Evolutionary conservation across 2,888 invertebrate species (phyloP).

Genomic region (Drosophila mimica): DNA sequence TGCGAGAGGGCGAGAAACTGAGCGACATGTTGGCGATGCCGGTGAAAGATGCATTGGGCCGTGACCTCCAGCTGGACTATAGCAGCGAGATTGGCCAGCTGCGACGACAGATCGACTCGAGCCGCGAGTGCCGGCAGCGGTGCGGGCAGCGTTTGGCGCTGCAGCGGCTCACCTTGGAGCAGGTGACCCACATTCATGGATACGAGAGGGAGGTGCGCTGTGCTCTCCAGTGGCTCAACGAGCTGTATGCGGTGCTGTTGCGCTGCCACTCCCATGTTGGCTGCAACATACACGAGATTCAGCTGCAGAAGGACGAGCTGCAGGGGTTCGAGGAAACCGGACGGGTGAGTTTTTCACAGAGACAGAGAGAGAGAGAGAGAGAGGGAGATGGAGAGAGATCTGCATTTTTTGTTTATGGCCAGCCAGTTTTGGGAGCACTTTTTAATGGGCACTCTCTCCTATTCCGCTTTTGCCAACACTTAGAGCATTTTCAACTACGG

Average conservation of each 20-base stretch:
- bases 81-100: constrained; percentile 90
- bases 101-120: constrained; percentile 89
- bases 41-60: constrained; percentile 91
- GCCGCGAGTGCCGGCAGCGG: constrained; percentile 89
- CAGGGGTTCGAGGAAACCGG: constrained; percentile 92
- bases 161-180: constrained; percentile 91
- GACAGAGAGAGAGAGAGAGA: not conserved
- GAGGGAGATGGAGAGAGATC: constrained; percentile 11
- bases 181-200: constrained; percentile 90
- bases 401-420: constrained; percentile 30
- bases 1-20: constrained; percentile 91
- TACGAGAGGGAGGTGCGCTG: constrained; percentile 92
- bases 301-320: constrained; percentile 90
- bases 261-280: constrained; percentile 90
- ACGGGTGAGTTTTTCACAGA: constrained; percentile 86
- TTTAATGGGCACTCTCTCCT: not conserved
- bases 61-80: constrained; percentile 89
- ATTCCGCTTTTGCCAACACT: not conserved
- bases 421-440: constrained; percentile 33
- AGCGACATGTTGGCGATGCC: constrained; percentile 92
- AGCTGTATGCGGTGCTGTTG: constrained; percentile 90
- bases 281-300: constrained; percentile 90
- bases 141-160: constrained; percentile 91
- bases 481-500: constrained; percentile 94
- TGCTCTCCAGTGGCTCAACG: constrained; percentile 91